Evolutionary conservation across 2,113 vertebrate genomes (phyloP).

Genomic region (Grantiella picta): DNA sequence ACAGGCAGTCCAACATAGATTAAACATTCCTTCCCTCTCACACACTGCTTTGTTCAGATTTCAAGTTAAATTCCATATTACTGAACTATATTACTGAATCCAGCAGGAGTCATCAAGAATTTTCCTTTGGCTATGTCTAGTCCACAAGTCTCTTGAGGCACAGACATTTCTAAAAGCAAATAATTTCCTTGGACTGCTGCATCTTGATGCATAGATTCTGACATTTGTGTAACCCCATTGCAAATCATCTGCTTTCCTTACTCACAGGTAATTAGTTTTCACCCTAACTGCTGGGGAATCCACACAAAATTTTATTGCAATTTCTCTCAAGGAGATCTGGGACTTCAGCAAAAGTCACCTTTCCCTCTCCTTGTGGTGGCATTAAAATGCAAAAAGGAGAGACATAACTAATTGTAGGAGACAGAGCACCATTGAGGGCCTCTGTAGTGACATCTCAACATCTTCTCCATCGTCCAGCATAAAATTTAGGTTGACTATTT

Average conservation of each 20-base stretch:
- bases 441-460: neutral
- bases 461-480: neutral
- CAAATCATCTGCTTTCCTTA: neutral
- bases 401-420: accelerated
- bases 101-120: neutral
- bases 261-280: neutral
- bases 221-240: neutral
- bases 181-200: neutral
- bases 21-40: neutral
- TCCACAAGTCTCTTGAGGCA: neutral
- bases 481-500: neutral
- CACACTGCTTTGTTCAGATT: neutral
- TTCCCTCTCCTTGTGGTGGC: neutral
- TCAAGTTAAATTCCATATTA: constrained; percentile 12
- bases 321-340: neutral
- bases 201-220: neutral
- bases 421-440: neutral
- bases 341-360: neutral
- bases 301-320: neutral
- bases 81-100: neutral
- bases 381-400: neutral
- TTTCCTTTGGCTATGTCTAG: neutral
- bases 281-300: neutral
- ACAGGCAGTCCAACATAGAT: neutral
- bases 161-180: neutral